These are phyloP conservation scores for Corythaixoides concolor DNA, from an alignment of 2,113 vertebrate genomes.

Conservation along the genomic window DNA sequence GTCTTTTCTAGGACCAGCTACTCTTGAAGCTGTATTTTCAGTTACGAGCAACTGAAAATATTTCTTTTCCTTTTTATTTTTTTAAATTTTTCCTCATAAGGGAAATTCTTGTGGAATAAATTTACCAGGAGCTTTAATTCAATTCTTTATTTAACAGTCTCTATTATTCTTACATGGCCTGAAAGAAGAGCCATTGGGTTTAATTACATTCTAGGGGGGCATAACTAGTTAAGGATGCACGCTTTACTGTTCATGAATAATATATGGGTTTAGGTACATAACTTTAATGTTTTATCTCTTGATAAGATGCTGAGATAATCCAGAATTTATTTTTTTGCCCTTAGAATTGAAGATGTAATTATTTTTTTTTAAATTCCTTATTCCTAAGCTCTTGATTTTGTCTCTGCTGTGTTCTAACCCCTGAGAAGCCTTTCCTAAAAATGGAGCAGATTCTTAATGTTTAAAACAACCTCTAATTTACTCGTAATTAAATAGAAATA, in stretches of 20 bases:
- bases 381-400: not conserved
- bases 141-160: not conserved
- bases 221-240: slow-evolving; percentile 20
- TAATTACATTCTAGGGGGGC: slow-evolving; percentile 20
- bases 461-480: not conserved
- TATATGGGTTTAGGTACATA: not conserved
- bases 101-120: slow-evolving; percentile 9
- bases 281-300: slow-evolving; percentile 23
- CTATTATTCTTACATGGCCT: slow-evolving; percentile 21
- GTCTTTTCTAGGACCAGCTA: not conserved
- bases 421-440: not conserved
- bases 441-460: not conserved
- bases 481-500: not conserved
- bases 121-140: not conserved
- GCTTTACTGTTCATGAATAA: slow-evolving; percentile 28
- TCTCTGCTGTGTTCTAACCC: not conserved
- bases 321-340: not conserved
- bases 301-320: slow-evolving; percentile 13
- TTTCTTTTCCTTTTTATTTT: not conserved
- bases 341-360: not conserved
- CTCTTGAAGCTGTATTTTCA: not conserved
- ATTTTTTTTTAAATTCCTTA: not conserved
- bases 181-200: slow-evolving; percentile 25
- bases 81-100: not conserved
- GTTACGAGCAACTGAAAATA: not conserved